Evolutionary conservation across 2,797 vertebrate genomes (phyloP), one percentile per base, ranked within the genome.

Genomic region (Lerista edwardsae): DNA sequence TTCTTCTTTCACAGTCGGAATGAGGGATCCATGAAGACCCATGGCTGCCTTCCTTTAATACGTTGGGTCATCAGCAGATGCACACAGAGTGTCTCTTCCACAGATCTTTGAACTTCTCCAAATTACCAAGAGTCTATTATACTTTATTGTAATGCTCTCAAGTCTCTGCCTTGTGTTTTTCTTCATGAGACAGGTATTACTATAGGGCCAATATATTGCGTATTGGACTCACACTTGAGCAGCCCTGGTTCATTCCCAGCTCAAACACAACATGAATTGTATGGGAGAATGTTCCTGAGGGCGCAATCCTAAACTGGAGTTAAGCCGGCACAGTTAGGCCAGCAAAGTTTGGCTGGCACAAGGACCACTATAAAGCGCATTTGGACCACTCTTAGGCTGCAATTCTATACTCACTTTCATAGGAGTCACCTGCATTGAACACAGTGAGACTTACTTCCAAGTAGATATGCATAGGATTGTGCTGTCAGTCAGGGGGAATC

Each of bases 61-160:
- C 31, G 14, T 36, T 82, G n/a, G 69, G 77, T 75, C 75, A 69
- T 41, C 67, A 44, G 34, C 4, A 15, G 31, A 0, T 0, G 17
- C 71, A 86, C 55, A 3, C 61, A 64, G 79, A 85, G 87, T 11
- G 55, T 4, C 11, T 65, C 47, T 76, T 86, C 27, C n/a, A 4
- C 79, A 82, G 75, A 86, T 25, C 59, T 83, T 12, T 69, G 61
- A 84, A 90, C 75, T 8, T 82, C 59, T 59, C 65, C 79, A n/a
- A 57, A 79, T 83, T 90, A 34, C 5, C 71, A 25, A 65, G 86
- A 7, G 0, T 34, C 65, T 68, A 44, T 87, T 65, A 88, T 67
- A 88, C 64, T 61, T 84, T 81, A 84, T 51, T 85, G 19, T n/a
- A 62, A 75, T 21, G 36, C 14, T 34, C 34, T 82, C 64, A 76